A percentile compares a stretch with the other conserved stretches of the same genome.
Evolutionary conservation across 2,797 vertebrate genomes (phyloP).

Genomic region (Malurus splendens): DNA sequence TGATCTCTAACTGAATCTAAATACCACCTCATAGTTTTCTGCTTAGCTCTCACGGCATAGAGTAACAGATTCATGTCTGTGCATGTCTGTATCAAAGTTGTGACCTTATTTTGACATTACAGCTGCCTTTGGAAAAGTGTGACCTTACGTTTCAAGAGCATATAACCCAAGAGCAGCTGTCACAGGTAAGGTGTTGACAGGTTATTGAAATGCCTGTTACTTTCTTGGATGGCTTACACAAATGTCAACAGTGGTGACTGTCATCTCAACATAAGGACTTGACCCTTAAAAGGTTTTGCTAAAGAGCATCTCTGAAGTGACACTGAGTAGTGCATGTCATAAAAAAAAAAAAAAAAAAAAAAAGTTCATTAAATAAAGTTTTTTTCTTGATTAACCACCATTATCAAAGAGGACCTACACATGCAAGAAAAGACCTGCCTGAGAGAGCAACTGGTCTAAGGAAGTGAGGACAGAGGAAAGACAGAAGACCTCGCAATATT

Average conservation of each 20-base stretch:
- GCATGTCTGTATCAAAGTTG: background rate
- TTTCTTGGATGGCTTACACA: background rate
- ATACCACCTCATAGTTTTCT: background rate
- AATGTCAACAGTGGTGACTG: background rate
- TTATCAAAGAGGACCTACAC: background rate
- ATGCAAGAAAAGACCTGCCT: background rate
- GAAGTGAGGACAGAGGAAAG: background rate
- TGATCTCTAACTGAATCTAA: background rate
- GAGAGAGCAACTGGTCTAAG: background rate
- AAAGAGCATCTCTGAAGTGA: background rate
- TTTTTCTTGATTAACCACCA: background rate
- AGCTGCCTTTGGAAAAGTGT: background rate
- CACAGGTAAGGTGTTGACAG: background rate
- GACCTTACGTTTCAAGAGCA: background rate
- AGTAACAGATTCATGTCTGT: background rate
- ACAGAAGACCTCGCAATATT: background rate
- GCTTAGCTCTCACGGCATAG: background rate
- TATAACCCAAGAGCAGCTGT: background rate
- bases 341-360: background rate
- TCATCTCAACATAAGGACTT: background rate
- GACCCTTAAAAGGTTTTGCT: background rate
- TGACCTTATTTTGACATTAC: background rate
- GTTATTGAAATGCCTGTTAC: background rate
- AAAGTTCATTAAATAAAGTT: background rate
- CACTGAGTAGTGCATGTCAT: accelerated